Evolutionary conservation across 2,888 invertebrate genomes (phyloP).

Genomic region (Monopis laevigella): DNA sequence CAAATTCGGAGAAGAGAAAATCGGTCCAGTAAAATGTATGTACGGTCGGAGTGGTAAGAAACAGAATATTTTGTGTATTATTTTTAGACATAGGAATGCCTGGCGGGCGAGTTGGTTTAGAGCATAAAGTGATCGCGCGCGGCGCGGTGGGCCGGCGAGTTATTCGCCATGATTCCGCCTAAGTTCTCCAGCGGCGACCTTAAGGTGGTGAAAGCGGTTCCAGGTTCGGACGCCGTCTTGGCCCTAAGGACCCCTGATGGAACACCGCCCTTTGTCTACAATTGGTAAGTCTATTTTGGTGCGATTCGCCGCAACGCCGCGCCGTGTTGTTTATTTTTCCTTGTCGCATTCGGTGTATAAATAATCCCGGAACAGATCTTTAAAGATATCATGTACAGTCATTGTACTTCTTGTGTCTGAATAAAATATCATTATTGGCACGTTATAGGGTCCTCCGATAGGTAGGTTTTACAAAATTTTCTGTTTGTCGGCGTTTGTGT

Average conservation of each 20-base stretch:
- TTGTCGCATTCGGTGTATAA: conserved; percentile 16
- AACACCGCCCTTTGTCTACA: conserved; percentile 46
- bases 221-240: conserved; percentile 36
- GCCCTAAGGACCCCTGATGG: conserved; percentile 39
- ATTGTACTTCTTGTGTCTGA: too few relatives aligned
- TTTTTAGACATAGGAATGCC: conserved; percentile 64
- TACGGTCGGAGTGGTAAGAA: too few relatives aligned
- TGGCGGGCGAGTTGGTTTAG: conserved; percentile 34
- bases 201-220: not conserved
- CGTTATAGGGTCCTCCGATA: too few relatives aligned
- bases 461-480: too few relatives aligned
- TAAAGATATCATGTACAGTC: too few relatives aligned
- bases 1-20: too few relatives aligned
- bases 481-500: too few relatives aligned
- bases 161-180: conserved; percentile 13
- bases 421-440: too few relatives aligned
- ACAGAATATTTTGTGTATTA: conserved; percentile 61
- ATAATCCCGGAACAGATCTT: conserved; percentile 7
- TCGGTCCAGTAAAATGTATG: too few relatives aligned
- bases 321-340: conserved; percentile 56
- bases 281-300: conserved; percentile 40
- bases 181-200: conserved; percentile 5
- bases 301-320: not conserved
- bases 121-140: conserved; percentile 42
- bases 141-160: conserved; percentile 42